Evolutionary conservation across 2,888 invertebrate genomes (phyloP).

Genomic region (Branchellion lobata): DNA sequence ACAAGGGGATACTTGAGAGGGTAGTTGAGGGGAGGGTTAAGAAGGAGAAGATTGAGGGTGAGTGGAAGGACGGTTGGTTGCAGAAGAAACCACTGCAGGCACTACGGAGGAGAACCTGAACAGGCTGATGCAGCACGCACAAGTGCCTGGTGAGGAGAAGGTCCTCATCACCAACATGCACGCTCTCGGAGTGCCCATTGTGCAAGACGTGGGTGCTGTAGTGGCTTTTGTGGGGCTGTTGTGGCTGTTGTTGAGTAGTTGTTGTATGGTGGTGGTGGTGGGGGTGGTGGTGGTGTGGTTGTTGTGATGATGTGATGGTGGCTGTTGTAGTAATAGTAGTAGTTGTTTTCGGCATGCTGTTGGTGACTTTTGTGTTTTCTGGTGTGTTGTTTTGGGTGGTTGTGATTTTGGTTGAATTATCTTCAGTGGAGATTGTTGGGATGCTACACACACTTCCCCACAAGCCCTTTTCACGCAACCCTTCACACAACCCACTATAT

Average conservation of each 20-base stretch:
- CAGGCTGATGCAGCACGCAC: constrained; percentile 95
- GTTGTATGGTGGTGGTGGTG: background rate
- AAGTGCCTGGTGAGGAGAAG: constrained; percentile 81
- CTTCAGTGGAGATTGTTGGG: no score
- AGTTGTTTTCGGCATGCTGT: no score
- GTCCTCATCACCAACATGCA: constrained; percentile 92
- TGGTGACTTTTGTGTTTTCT: no score
- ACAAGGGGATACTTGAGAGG: no score
- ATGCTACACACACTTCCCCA: no score
- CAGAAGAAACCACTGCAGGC: constrained; percentile 56
- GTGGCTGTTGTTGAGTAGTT: no score
- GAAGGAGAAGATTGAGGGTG: no score
- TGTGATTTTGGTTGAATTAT: no score
- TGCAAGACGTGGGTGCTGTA: constrained; percentile 59
- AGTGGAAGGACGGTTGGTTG: no score
- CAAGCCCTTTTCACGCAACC: background rate
- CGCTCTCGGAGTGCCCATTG: constrained; percentile 88
- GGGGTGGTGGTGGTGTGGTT: background rate
- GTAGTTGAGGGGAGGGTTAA: no score
- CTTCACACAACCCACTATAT: background rate
- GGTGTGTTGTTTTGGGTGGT: no score
- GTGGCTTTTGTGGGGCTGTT: background rate
- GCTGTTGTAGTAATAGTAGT: no score
- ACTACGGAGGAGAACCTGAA: constrained; percentile 96
- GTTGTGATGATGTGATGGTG: background rate